Conservation (phyloP, 2,113 vertebrate species). For the Benitochromis conjunctus region DNA sequence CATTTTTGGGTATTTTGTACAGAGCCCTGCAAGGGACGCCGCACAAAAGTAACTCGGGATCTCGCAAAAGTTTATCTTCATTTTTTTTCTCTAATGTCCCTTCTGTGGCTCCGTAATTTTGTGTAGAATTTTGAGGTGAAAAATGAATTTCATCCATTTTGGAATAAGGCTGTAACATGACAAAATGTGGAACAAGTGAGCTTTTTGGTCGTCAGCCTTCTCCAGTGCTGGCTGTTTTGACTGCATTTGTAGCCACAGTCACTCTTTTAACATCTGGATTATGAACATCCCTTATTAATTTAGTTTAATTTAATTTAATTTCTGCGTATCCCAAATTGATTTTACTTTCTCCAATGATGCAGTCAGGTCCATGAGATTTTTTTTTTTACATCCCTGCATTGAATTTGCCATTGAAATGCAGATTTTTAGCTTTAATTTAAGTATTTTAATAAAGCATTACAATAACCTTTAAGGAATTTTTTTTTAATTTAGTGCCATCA, state of each 20-base stretch:
- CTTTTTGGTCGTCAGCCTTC: slow-evolving; percentile 3
- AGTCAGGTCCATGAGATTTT: neutral
- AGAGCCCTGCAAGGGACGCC: no score
- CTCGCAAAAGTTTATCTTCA: no score
- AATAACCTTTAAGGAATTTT: neutral
- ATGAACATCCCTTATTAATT: neutral
- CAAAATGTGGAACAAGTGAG: neutral
- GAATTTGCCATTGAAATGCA: neutral
- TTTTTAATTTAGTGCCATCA: neutral
- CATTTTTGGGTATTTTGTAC: no score
- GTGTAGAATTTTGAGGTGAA: neutral
- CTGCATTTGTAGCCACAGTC: neutral
- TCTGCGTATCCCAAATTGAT: neutral
- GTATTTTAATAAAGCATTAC: neutral
- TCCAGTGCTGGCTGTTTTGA: neutral
- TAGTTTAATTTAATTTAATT: neutral
- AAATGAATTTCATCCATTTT: neutral
- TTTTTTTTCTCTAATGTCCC: no score
- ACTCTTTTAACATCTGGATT: slow-evolving; percentile 35
- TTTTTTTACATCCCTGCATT: neutral
- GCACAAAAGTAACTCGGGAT: no score
- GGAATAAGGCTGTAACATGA: neutral
- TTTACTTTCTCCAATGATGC: neutral
- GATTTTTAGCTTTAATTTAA: neutral
- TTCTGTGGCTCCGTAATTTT: no score